phyloP scores from a whole-genome alignment of 2,113 vertebrate genomes.

The Entelurus aequoreus region DNA sequence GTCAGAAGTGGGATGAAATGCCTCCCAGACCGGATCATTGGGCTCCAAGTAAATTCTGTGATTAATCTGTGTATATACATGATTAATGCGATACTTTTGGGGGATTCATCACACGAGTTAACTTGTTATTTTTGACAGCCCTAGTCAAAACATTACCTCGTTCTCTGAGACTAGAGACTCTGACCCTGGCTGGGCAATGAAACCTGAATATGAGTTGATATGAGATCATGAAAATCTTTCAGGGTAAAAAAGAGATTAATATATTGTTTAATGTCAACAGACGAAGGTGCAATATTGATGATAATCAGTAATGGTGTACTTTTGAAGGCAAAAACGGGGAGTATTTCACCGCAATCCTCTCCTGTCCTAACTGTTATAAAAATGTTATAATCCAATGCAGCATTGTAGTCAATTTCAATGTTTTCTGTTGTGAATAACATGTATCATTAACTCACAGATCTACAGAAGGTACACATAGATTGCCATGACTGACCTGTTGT shows the following conservation, averaged over 20 bases:
- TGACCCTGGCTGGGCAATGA: slow-evolving; percentile 9
- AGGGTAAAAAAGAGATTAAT: slow-evolving; percentile 55
- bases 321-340: slow-evolving; percentile 18
- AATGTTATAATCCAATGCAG: slow-evolving; percentile 58
- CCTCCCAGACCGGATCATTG: no score
- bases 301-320: slow-evolving; percentile 52
- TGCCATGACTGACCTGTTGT: slow-evolving; percentile 59
- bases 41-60: no score
- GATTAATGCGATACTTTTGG: no score
- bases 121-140: no score
- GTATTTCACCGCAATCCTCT: slow-evolving; percentile 23
- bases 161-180: slow-evolving; percentile 27
- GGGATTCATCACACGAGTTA: no score
- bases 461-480: slow-evolving; percentile 28
- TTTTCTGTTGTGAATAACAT: slow-evolving; percentile 61
- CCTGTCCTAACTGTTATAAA: slow-evolving; percentile 34
- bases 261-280: slow-evolving; percentile 45
- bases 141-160: slow-evolving; percentile 31
- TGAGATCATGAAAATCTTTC: slow-evolving; percentile 50
- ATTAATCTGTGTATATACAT: no score
- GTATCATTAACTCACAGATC: slow-evolving; percentile 58
- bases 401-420: slow-evolving; percentile 71
- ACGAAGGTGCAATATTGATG: slow-evolving; percentile 67
- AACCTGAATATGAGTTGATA: slow-evolving; percentile 45
- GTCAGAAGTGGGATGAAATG: no score